These are phyloP conservation scores for Rhopalosiphum maidis DNA, from an alignment of 1,140 invertebrate species.

Conservation along the genomic window DNA sequence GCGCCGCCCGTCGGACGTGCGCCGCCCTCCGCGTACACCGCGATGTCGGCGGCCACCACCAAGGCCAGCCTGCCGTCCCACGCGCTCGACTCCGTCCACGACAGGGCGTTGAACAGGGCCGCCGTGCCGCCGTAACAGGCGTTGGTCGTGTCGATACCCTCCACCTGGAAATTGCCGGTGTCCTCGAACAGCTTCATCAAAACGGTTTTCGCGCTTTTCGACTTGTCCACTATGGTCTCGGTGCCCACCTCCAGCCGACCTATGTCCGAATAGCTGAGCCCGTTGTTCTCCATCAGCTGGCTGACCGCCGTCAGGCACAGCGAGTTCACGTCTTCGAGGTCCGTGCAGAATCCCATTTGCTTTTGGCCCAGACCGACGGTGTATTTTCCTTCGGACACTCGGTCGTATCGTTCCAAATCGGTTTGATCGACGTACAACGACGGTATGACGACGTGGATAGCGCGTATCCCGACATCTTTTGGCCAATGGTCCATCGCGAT, in stretches of 20 bases:
- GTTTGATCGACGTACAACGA: slow-evolving; percentile 91
- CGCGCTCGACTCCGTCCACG: slow-evolving; percentile 94
- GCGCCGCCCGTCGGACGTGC: slow-evolving; percentile 97
- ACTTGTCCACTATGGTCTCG: slow-evolving; percentile 98
- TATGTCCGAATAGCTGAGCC: slow-evolving; percentile 78
- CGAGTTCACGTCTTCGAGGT: slow-evolving; percentile 96
- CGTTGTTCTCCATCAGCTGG: slow-evolving; percentile 77
- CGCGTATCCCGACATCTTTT: slow-evolving; percentile 90
- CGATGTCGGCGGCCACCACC: slow-evolving; percentile 94
- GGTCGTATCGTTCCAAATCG: slow-evolving; percentile 89
- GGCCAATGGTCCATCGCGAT: slow-evolving; percentile 68
- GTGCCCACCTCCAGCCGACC: slow-evolving; percentile 97
- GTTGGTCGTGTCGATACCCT: slow-evolving; percentile 97
- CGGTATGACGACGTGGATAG: slow-evolving; percentile 92
- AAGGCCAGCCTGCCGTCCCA: slow-evolving; percentile 97
- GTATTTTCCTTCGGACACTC: slow-evolving; percentile 89
- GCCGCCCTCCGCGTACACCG: slow-evolving; percentile 87
- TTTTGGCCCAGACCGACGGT: slow-evolving; percentile 94
- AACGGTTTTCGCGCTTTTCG: slow-evolving; percentile 95
- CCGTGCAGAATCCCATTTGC: slow-evolving; percentile 96
- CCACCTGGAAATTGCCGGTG: slow-evolving; percentile 86
- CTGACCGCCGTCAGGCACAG: slow-evolving; percentile 93
- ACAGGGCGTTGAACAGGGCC: slow-evolving; percentile 94
- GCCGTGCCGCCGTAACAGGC: slow-evolving; percentile 99
- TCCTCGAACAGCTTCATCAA: slow-evolving; percentile 95